phyloP scores from a whole-genome alignment of 2,113 vertebrate genomes.

The Macheiramphus alcinus region DNA sequence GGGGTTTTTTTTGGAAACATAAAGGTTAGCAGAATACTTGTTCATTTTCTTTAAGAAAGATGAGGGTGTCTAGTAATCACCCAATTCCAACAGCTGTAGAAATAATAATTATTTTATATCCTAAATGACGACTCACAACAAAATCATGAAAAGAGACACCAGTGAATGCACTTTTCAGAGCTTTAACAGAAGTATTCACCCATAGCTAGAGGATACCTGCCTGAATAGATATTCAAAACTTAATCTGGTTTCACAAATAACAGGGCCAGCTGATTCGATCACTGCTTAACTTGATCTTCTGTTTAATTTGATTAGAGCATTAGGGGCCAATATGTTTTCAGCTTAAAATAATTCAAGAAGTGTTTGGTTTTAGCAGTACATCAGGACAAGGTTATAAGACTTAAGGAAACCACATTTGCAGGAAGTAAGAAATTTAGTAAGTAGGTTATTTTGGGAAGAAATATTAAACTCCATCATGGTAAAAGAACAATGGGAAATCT shows the following conservation, averaged over 20 bases:
- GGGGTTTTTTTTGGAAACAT: background rate
- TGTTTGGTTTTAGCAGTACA: background rate
- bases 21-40: background rate
- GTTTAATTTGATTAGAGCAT: constrained; percentile 16
- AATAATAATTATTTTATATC: background rate
- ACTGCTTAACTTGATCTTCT: constrained; percentile 18
- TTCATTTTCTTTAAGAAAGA: background rate
- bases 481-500: constrained; percentile 2
- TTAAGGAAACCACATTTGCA: constrained; percentile 19
- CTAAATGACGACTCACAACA: background rate
- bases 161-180: background rate
- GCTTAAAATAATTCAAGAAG: constrained; percentile 35
- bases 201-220: background rate
- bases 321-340: background rate
- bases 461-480: background rate
- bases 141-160: background rate
- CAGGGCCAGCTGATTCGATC: background rate
- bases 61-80: background rate
- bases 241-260: constrained; percentile 5
- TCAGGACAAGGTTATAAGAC: constrained; percentile 25
- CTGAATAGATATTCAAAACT: background rate
- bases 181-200: background rate
- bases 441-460: background rate
- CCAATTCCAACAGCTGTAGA: background rate
- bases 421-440: constrained; percentile 5